phyloP scores from a whole-genome alignment of 2,888 invertebrate genomes.

The Platycnemis pennipes region DNA sequence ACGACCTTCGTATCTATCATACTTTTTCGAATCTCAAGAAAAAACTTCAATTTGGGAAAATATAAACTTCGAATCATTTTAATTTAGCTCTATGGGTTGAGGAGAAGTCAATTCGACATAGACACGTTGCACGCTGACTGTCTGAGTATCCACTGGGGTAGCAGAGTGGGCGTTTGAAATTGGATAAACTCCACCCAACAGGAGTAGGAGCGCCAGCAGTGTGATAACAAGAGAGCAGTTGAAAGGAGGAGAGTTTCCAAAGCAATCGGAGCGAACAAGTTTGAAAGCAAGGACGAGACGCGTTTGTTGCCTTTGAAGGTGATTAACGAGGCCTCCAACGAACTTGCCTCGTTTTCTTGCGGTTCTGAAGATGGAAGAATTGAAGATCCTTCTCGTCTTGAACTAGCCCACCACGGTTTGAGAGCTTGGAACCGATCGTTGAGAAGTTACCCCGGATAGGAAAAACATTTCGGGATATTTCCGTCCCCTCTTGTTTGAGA shows the following conservation, averaged over 20 bases:
- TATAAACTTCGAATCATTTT: no score
- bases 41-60: no score
- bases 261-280: not conserved
- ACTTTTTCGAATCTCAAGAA: no score
- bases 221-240: not conserved
- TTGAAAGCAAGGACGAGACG: not conserved
- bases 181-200: not conserved
- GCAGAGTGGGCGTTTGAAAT: not conserved
- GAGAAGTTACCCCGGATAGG: not conserved
- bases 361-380: not conserved
- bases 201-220: not conserved
- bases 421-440: not conserved
- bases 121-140: no score
- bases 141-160: no score
- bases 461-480: not conserved
- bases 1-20: no score
- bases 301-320: conserved; percentile 18
- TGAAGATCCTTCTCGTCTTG: not conserved
- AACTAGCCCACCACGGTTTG: not conserved
- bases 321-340: not conserved
- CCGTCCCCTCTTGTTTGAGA: not conserved
- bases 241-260: not conserved
- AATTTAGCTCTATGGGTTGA: no score
- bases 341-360: not conserved
- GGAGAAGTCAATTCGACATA: no score